Percentiles rank a stretch among this genome's conserved stretches.
Evolutionary conservation across 1,140 invertebrate genomes (phyloP).

Genomic region (Caenorhabditis remanei): DNA sequence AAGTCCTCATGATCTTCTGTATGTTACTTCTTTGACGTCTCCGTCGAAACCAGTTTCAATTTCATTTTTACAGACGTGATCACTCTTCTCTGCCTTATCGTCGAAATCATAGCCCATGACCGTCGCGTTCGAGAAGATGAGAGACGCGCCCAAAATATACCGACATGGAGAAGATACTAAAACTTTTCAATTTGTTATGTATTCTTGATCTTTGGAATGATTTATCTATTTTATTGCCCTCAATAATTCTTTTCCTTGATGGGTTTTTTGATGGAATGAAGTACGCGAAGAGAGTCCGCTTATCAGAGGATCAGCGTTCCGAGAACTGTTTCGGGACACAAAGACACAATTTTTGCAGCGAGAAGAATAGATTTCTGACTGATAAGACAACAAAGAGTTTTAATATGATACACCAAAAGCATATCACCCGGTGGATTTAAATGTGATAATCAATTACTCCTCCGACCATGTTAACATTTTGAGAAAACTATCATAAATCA

Average conservation of each 20-base stretch:
- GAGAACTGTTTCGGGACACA: too few relatives aligned
- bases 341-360: too few relatives aligned
- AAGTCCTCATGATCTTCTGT: slow-evolving; percentile 23
- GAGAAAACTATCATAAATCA: too few relatives aligned
- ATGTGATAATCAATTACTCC: too few relatives aligned
- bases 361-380: neutral
- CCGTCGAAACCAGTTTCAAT: slow-evolving; percentile 1
- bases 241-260: too few relatives aligned
- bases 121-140: slow-evolving; percentile 34
- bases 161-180: slow-evolving; percentile 33
- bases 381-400: neutral
- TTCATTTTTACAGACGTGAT: slow-evolving; percentile 6
- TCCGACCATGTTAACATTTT: too few relatives aligned
- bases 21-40: neutral
- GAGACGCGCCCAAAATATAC: neutral
- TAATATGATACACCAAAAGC: neutral
- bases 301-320: too few relatives aligned
- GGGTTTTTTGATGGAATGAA: too few relatives aligned
- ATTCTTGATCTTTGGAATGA: neutral
- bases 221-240: neutral
- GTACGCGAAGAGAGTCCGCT: too few relatives aligned
- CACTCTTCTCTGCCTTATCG: slow-evolving; percentile 27
- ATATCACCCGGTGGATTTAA: too few relatives aligned
- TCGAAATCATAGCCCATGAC: slow-evolving; percentile 35
- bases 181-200: neutral